phyloP scores from a whole-genome alignment of 2,888 invertebrate species.

The Trichogramma dendrolimi region DNA sequence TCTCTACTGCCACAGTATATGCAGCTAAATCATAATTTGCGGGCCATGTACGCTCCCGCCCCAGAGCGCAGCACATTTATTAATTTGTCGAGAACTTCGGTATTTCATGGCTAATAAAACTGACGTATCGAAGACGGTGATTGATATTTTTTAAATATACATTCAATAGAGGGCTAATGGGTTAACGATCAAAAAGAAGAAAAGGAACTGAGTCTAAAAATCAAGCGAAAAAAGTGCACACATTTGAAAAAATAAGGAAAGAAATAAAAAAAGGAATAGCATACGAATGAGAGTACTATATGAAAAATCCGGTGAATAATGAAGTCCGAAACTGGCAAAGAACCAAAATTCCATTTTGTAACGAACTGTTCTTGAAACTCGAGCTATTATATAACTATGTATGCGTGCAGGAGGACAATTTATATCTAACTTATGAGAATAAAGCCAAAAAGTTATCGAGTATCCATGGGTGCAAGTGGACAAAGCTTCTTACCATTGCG shows the following conservation, averaged over 20 bases:
- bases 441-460: too few species aligned
- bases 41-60: background rate
- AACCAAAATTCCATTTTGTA: background rate
- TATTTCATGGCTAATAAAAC: background rate
- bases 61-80: background rate
- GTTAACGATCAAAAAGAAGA: background rate
- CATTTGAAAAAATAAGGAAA: background rate
- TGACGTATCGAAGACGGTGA: background rate
- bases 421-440: too few species aligned
- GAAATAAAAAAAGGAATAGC: background rate
- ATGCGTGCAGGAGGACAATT: too few species aligned
- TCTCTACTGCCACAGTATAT: background rate
- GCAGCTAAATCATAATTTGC: slow-evolving; percentile 5
- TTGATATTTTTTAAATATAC: background rate
- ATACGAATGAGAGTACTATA: too few species aligned
- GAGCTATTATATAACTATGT: too few species aligned
- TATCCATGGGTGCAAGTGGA: too few species aligned
- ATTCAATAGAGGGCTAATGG: too few species aligned
- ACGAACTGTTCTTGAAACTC: background rate
- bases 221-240: background rate
- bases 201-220: too few species aligned
- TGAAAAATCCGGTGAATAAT: slow-evolving; percentile 3
- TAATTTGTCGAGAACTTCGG: background rate
- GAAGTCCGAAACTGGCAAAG: slow-evolving; percentile 11
- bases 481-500: too few species aligned